A percentile compares a stretch with the other conserved stretches of the same genome.
Evolutionary conservation across 1,140 invertebrate species (phyloP).

Genomic region (Achroia grisella): DNA sequence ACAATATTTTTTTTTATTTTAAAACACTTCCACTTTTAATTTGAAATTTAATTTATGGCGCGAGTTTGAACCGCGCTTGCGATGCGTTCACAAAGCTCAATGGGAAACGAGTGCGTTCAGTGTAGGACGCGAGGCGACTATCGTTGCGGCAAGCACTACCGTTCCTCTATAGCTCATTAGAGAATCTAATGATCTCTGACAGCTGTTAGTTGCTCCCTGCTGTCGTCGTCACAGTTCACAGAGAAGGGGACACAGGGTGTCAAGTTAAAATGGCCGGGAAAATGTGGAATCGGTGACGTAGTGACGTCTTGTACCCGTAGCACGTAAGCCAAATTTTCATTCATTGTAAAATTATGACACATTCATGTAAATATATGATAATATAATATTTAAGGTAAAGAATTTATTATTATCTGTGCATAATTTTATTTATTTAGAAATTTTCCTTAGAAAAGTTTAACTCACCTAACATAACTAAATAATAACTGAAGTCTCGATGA

Average conservation of each 20-base stretch:
- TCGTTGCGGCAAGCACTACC: slow-evolving; percentile 17
- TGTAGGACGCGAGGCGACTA: slow-evolving; percentile 40
- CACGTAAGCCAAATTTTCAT: slow-evolving; percentile 33
- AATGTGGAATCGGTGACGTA: slow-evolving; percentile 24
- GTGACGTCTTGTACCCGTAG: slow-evolving; percentile 16
- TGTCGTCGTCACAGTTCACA: slow-evolving; percentile 5
- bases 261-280: slow-evolving; percentile 17
- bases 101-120: slow-evolving; percentile 32
- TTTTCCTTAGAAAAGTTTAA: too few relatives aligned
- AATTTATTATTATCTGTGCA: not conserved
- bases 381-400: not conserved
- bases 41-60: slow-evolving; percentile 15
- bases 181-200: slow-evolving; percentile 19
- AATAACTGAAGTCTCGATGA: too few relatives aligned
- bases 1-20: slow-evolving; percentile 7
- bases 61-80: slow-evolving; percentile 9
- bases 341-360: slow-evolving; percentile 19
- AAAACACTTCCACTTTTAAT: slow-evolving; percentile 21
- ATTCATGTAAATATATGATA: too few relatives aligned
- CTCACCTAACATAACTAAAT: too few relatives aligned
- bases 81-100: slow-evolving; percentile 11
- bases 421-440: not conserved
- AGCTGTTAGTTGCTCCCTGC: slow-evolving; percentile 14
- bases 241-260: slow-evolving; percentile 13
- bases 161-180: slow-evolving; percentile 47